Conservation (phyloP, 64 coral and sea anemone species). For the Orbicella faveolata region DNA sequence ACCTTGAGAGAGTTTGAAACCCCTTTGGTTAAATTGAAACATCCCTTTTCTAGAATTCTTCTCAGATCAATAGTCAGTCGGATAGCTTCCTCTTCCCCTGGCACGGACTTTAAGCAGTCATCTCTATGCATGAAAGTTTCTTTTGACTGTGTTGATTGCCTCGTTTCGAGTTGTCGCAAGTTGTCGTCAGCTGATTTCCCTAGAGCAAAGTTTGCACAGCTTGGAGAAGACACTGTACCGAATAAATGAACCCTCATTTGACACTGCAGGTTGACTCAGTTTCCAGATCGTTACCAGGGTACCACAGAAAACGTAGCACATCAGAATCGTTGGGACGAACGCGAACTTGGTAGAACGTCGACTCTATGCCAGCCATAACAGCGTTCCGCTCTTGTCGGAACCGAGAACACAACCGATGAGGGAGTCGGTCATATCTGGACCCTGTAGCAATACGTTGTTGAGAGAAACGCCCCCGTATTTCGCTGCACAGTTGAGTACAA, state of each 20-base stretch:
- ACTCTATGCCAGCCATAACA: not conserved
- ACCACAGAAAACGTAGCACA: not conserved
- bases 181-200: not conserved
- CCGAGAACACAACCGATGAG: not conserved
- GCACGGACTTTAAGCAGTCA: not conserved
- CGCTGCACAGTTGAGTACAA: too few relatives aligned
- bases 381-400: not conserved
- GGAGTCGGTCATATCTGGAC: not conserved
- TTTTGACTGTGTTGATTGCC: not conserved
- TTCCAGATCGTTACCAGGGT: not conserved
- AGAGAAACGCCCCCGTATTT: constrained; percentile 5
- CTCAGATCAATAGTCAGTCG: not conserved
- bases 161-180: not conserved
- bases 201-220: not conserved
- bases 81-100: not conserved
- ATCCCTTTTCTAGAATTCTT: not conserved
- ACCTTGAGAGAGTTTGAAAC: too few relatives aligned
- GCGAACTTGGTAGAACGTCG: not conserved
- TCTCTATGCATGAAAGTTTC: not conserved
- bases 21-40: not conserved
- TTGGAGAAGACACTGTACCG: not conserved
- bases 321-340: not conserved
- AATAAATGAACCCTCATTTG: not conserved
- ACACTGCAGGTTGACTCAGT: too few relatives aligned
- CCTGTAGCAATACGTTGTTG: not conserved